phyloP scores from a whole-genome alignment of 2,888 invertebrate genomes.

The Taphrorychus bicolor region DNA sequence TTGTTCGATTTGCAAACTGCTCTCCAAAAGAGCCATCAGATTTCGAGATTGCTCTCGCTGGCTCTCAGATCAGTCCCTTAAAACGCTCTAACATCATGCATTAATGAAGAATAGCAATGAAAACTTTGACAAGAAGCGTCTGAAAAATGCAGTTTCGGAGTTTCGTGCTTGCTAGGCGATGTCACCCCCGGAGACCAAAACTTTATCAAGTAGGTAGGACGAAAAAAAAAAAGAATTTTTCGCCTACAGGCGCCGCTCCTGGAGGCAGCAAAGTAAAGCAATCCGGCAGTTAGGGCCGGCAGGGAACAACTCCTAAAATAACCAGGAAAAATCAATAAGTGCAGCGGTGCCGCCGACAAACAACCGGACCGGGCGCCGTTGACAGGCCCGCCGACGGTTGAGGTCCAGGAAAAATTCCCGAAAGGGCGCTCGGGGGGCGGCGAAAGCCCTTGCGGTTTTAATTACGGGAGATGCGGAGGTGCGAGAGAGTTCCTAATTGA shows the following conservation, averaged over 20 bases:
- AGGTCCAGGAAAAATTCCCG: slow-evolving; percentile 35
- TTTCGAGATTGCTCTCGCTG: too few species aligned
- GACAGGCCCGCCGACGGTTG: slow-evolving; percentile 26
- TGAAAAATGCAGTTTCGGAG: too few species aligned
- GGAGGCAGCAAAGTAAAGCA: slow-evolving; percentile 32
- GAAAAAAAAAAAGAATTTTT: background rate
- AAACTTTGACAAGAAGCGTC: too few species aligned
- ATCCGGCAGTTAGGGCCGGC: slow-evolving; percentile 40
- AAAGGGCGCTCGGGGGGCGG: slow-evolving; percentile 19
- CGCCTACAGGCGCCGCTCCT: slow-evolving; percentile 13
- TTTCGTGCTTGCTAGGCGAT: too few species aligned
- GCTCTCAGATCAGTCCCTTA: too few species aligned
- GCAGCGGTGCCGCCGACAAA: slow-evolving; percentile 49
- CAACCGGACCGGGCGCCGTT: slow-evolving; percentile 33
- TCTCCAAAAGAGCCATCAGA: too few species aligned
- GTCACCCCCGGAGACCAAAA: too few species aligned
- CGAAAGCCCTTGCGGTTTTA: slow-evolving; percentile 14
- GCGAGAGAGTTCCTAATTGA: slow-evolving; percentile 2
- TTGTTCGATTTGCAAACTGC: too few species aligned
- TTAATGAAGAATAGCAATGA: too few species aligned
- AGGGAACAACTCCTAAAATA: slow-evolving; percentile 52
- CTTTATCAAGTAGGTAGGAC: too few species aligned
- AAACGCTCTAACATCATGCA: too few species aligned
- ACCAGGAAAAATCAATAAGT: slow-evolving; percentile 54
- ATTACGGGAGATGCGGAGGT: slow-evolving; percentile 15